A percentile compares a stretch with the other conserved stretches of the same genome.
phyloP scores from a whole-genome alignment of 2,888 invertebrate species.

The Drosophila nr. perissopoda region DNA sequence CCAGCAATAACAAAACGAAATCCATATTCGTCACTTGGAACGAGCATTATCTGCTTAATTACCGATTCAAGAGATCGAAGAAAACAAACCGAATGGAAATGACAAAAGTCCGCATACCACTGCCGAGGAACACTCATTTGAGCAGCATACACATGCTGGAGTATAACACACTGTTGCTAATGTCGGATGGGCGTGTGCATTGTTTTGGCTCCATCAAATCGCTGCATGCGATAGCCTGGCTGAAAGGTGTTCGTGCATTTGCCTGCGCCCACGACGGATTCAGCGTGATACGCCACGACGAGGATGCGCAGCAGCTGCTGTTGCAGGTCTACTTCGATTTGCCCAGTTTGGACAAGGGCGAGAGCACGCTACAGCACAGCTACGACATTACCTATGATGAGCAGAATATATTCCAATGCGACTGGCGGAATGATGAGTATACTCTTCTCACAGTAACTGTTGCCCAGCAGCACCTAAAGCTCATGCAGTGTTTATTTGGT shows the following conservation, averaged over 20 bases:
- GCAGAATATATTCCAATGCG: conserved; percentile 77
- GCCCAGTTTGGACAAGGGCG: conserved; percentile 65
- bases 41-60: conserved; percentile 80
- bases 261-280: conserved; percentile 70
- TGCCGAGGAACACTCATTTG: conserved; percentile 53
- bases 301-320: conserved; percentile 47
- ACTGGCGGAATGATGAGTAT: conserved; percentile 77
- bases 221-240: conserved; percentile 75
- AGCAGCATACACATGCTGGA: conserved; percentile 79
- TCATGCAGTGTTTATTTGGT: conserved; percentile 70
- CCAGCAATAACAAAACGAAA: conserved; percentile 67
- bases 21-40: conserved; percentile 83
- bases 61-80: conserved; percentile 79
- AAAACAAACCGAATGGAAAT: conserved; percentile 62
- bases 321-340: conserved; percentile 81
- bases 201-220: conserved; percentile 83
- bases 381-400: conserved; percentile 83
- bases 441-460: conserved; percentile 69
- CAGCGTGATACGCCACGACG: conserved; percentile 74
- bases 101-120: conserved; percentile 72
- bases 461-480: conserved; percentile 60
- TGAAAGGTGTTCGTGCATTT: conserved; percentile 77
- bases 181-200: conserved; percentile 79
- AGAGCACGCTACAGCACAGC: conserved; percentile 58
- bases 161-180: conserved; percentile 80